These are phyloP conservation scores for Sepiola atlantica DNA, from an alignment of 2,888 invertebrate genomes.

Conservation along the genomic window DNA sequence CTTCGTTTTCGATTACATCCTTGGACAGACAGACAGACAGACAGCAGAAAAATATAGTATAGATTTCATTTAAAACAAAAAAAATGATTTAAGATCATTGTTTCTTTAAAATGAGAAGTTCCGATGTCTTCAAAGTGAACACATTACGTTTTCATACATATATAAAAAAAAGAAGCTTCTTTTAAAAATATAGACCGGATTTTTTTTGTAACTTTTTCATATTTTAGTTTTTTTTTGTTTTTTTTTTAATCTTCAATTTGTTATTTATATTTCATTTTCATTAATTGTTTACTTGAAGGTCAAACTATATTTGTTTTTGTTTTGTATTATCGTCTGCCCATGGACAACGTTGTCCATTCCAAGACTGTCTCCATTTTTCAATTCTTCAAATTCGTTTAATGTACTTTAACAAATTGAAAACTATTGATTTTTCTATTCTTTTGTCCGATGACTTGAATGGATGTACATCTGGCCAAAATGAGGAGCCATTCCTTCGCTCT, in stretches of 20 bases:
- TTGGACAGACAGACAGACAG: no score
- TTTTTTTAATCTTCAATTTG: neutral
- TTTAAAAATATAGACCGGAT: neutral
- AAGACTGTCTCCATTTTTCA: neutral
- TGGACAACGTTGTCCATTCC: neutral
- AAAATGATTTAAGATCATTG: neutral
- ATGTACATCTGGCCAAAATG: neutral
- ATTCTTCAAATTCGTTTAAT: neutral
- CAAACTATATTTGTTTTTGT: neutral
- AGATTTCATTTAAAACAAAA: no score
- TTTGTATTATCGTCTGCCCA: neutral
- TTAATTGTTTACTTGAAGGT: neutral
- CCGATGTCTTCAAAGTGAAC: neutral
- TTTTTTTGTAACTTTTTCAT: neutral
- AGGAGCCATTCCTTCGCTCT: neutral
- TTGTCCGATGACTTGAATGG: neutral
- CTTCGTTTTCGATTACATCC: no score
- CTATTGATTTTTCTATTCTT: neutral
- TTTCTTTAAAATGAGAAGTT: neutral
- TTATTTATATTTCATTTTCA: neutral
- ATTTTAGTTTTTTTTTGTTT: neutral
- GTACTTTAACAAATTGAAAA: conserved; percentile 23
- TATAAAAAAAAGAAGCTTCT: neutral
- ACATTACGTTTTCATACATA: neutral
- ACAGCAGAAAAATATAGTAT: no score